Evolutionary conservation across 2,888 invertebrate genomes (phyloP).

Genomic region (Chloroclystis v-ata): DNA sequence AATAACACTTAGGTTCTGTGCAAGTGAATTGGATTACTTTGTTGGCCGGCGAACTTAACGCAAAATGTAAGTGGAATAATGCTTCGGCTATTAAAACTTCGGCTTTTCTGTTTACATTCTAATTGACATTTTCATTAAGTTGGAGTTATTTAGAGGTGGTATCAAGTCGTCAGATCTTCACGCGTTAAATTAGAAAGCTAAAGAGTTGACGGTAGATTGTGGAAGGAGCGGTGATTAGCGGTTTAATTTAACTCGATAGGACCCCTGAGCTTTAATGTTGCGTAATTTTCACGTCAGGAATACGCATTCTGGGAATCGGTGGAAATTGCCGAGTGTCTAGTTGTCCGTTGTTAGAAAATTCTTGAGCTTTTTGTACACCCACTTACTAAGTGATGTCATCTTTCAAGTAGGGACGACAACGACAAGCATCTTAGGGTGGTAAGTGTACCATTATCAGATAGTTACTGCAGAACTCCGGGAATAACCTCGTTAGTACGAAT

Average conservation of each 20-base stretch:
- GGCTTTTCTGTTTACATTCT: constrained; percentile 9
- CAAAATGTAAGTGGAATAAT: constrained; percentile 24
- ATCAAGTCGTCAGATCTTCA: constrained; percentile 3
- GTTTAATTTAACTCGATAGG: constrained; percentile 1
- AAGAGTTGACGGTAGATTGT: constrained; percentile 4
- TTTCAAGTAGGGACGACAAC: too few species aligned
- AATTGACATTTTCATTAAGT: neutral
- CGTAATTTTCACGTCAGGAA: constrained; percentile 2
- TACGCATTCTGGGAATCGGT: too few species aligned
- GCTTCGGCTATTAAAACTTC: constrained; percentile 4
- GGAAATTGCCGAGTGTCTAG: too few species aligned
- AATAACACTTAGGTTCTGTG: neutral
- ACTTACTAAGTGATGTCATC: neutral
- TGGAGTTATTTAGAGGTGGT: constrained; percentile 3
- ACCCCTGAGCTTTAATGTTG: neutral
- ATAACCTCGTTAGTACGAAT: too few species aligned
- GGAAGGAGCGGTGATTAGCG: constrained; percentile 1
- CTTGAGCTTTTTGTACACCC: neutral
- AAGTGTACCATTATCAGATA: too few species aligned
- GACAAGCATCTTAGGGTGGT: too few species aligned
- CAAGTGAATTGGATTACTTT: constrained; percentile 28
- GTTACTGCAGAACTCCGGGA: too few species aligned
- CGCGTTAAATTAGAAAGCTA: constrained; percentile 8
- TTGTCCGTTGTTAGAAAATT: neutral
- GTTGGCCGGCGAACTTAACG: constrained; percentile 18